Evolutionary conservation across 2,113 vertebrate genomes (phyloP).

Genomic region (Microcebus ravelobensis): DNA sequence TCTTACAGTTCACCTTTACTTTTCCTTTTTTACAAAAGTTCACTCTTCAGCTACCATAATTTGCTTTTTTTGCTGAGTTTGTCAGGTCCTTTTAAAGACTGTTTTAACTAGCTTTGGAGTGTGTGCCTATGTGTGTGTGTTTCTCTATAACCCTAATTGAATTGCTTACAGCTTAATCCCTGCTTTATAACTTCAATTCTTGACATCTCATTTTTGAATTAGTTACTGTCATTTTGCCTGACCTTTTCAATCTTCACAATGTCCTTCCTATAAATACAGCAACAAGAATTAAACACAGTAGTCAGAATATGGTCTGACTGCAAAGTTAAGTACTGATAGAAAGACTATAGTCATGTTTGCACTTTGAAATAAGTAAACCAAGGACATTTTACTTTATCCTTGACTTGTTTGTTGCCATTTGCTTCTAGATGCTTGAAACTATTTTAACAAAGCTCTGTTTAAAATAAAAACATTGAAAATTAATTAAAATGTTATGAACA

Average conservation of each 20-base stretch:
- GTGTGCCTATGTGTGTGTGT: not conserved
- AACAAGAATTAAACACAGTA: slow-evolving; percentile 65
- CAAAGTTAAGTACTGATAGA: slow-evolving; percentile 61
- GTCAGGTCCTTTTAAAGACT: slow-evolving; percentile 77
- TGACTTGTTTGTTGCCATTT: slow-evolving; percentile 9
- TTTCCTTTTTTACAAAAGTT: slow-evolving; percentile 39
- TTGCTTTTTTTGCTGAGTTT: slow-evolving; percentile 77
- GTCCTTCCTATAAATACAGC: slow-evolving; percentile 78
- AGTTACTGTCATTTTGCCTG: slow-evolving; percentile 84
- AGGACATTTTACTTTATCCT: slow-evolving; percentile 17
- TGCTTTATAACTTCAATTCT: slow-evolving; percentile 78
- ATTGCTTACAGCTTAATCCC: slow-evolving; percentile 83
- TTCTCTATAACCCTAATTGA: slow-evolving; percentile 75
- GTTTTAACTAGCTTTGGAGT: slow-evolving; percentile 74
- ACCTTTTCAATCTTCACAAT: slow-evolving; percentile 85
- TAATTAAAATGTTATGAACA: slow-evolving; percentile 4
- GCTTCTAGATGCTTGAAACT: not conserved
- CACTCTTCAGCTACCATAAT: slow-evolving; percentile 43
- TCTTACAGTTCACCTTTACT: slow-evolving; percentile 50
- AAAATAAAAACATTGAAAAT: not conserved
- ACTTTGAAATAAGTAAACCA: slow-evolving; percentile 51
- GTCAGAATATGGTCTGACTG: slow-evolving; percentile 50
- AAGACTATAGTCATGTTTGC: not conserved
- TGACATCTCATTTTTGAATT: slow-evolving; percentile 84
- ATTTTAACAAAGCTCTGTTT: not conserved